phyloP scores from a whole-genome alignment of 2,113 vertebrate genomes.

The Eurypyga helias region DNA sequence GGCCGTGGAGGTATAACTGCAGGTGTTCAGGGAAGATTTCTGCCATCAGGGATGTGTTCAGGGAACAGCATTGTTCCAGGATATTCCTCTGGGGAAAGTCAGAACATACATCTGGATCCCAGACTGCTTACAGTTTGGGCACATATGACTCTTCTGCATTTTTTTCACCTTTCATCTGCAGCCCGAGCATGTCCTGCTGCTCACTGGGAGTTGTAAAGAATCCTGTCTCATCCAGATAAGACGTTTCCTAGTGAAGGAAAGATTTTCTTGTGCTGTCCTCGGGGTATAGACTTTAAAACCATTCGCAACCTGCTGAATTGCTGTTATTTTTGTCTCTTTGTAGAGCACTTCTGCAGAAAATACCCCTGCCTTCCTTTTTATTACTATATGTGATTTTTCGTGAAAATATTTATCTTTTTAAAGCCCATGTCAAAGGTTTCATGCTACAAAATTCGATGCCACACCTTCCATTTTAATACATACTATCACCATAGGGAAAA shows the following conservation, averaged over 20 bases:
- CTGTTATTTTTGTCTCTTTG: background rate
- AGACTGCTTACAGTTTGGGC: too few species aligned
- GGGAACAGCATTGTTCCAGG: background rate
- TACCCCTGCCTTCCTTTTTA: background rate
- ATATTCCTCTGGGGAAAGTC: background rate
- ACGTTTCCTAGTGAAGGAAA: background rate
- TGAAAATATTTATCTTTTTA: background rate
- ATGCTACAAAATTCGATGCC: background rate
- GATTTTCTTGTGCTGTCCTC: background rate
- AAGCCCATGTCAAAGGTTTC: background rate
- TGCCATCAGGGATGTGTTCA: background rate
- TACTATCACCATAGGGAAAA: background rate
- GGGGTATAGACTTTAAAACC: background rate
- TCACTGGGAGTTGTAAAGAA: background rate
- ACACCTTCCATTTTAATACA: background rate
- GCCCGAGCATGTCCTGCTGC: accelerated
- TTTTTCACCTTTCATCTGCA: background rate
- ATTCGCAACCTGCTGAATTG: background rate
- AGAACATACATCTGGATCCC: background rate
- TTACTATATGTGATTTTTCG: background rate
- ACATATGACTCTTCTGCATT: background rate
- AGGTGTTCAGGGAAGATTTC: background rate
- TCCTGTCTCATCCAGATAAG: background rate
- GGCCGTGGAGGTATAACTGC: background rate
- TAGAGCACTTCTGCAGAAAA: background rate